Conservation (phyloP, 2,888 invertebrate genomes). For the Drosophila anceps region DNA sequence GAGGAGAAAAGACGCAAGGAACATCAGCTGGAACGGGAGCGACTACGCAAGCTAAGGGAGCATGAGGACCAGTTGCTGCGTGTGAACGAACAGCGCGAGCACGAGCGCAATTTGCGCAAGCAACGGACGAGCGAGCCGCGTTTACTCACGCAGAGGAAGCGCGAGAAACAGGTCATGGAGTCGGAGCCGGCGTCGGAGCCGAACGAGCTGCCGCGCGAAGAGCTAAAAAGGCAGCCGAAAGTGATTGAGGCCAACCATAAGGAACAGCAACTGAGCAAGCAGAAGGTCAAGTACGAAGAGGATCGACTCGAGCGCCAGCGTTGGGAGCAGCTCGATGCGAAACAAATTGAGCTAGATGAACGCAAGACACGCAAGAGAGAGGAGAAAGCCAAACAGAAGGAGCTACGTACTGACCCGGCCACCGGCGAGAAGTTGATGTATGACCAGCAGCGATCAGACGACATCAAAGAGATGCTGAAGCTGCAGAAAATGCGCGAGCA, state of each 20-base stretch:
- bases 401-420: fast-evolving
- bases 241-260: background rate
- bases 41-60: slow-evolving; percentile 4
- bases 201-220: background rate
- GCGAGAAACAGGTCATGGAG: background rate
- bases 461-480: background rate
- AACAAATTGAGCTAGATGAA: background rate
- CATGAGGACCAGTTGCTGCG: slow-evolving; percentile 6
- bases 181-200: background rate
- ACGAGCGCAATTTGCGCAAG: slow-evolving; percentile 19
- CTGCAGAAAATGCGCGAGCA: background rate
- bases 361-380: background rate
- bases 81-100: slow-evolving; percentile 31
- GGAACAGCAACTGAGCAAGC: fast-evolving
- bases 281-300: background rate
- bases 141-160: background rate
- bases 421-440: background rate
- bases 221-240: no score
- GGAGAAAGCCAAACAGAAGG: background rate
- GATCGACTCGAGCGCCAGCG: background rate
- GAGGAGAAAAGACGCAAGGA: background rate
- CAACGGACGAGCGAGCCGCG: background rate
- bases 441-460: background rate
- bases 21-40: slow-evolving; percentile 3
- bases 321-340: background rate